phyloP scores from a whole-genome alignment of 2,888 invertebrate species.

The Drosophila anomalata region DNA sequence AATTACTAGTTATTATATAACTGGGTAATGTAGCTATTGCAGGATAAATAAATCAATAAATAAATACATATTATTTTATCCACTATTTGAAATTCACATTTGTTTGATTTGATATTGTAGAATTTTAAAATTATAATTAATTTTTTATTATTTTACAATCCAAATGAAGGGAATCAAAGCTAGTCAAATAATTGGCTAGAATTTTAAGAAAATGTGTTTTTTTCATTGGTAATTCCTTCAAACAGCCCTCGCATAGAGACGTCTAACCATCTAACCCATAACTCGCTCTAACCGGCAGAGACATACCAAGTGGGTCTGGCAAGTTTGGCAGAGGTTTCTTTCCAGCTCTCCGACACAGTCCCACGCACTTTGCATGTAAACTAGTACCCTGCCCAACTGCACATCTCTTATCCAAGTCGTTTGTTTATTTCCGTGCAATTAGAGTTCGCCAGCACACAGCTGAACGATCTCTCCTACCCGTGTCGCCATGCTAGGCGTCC shows the following conservation, averaged over 20 bases:
- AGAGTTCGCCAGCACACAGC: slow-evolving; percentile 71
- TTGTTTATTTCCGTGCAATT: slow-evolving; percentile 79
- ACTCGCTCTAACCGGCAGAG: slow-evolving; percentile 55
- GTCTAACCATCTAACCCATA: slow-evolving; percentile 8
- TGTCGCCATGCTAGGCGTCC: background rate
- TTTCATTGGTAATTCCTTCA: background rate
- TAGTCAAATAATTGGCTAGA: no score
- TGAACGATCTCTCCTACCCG: slow-evolving; percentile 57
- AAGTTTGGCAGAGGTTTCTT: slow-evolving; percentile 42
- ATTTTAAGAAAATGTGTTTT: no score
- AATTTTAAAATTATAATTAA: no score
- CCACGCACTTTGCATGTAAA: slow-evolving; percentile 53
- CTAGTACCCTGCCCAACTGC: slow-evolving; percentile 34
- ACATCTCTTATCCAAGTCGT: slow-evolving; percentile 70
- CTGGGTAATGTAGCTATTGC: no score
- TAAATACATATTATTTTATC: no score
- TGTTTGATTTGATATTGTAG: no score
- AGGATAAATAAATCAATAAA: no score
- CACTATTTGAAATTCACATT: no score
- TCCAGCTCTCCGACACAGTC: slow-evolving; percentile 26
- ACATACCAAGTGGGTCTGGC: slow-evolving; percentile 68
- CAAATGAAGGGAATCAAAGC: no score
- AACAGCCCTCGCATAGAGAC: slow-evolving; percentile 7
- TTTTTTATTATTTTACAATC: no score
- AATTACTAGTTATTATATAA: no score